Evolutionary conservation across 2,888 invertebrate genomes (phyloP).

Genomic region (Timema cristinae): DNA sequence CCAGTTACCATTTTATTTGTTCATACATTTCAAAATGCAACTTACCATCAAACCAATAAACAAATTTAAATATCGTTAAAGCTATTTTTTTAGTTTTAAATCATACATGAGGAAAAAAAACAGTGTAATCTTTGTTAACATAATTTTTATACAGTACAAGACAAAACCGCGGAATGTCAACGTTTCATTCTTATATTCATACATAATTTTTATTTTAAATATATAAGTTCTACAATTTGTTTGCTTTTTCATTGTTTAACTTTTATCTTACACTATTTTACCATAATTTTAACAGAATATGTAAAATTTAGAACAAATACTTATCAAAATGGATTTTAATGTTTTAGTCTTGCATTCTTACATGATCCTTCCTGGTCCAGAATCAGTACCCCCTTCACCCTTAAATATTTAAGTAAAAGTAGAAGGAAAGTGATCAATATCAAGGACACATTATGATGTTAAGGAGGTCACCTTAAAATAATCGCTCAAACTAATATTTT

Average conservation of each 20-base stretch:
- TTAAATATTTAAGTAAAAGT: conserved; percentile 11
- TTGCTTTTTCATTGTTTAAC: background rate
- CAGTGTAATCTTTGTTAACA: no score
- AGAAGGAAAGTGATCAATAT: conserved; percentile 17
- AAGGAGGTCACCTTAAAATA: no score
- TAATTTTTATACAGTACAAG: conserved; percentile 29
- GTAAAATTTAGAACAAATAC: no score
- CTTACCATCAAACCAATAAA: no score
- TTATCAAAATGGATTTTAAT: background rate
- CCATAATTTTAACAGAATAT: background rate
- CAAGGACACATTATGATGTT: background rate
- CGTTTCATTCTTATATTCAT: conserved; percentile 27
- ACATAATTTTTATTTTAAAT: conserved; percentile 1
- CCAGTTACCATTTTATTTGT: no score
- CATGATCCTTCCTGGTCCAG: conserved; percentile 13
- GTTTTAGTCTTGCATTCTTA: conserved; percentile 14
- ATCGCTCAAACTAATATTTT: no score
- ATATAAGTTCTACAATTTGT: conserved; percentile 24
- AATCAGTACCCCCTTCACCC: conserved; percentile 15
- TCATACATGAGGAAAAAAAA: no score
- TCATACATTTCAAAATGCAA: no score
- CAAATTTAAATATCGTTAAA: no score
- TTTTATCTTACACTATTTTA: background rate
- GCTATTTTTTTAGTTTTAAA: no score
- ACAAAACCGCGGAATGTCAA: conserved; percentile 39